Conservation (phyloP, 2,797 vertebrate species). For the Corythornis leucogaster region DNA sequence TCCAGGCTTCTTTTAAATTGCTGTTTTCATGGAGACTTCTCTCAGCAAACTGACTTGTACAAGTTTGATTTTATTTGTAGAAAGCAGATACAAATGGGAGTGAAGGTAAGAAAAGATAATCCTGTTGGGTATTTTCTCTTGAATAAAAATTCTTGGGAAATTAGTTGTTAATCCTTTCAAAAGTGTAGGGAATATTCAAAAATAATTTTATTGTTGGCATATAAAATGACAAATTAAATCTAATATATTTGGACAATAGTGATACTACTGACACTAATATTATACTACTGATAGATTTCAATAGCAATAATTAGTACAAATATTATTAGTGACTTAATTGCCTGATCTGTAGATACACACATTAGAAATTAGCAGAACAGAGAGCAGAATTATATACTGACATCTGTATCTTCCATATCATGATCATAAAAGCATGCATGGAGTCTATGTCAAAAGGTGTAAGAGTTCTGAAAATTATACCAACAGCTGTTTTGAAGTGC, state of each 20-base stretch:
- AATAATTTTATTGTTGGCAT: not conserved
- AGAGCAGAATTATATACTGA: not conserved
- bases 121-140: not conserved
- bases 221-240: not conserved
- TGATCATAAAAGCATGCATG: not conserved
- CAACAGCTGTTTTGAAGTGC: not conserved
- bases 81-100: not conserved
- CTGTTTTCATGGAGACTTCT: constrained; percentile 8
- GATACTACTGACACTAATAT: not conserved
- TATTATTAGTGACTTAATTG: not conserved
- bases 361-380: not conserved
- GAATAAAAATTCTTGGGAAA: not conserved
- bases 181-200: not conserved
- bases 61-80: constrained; percentile 17
- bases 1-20: constrained; percentile 38
- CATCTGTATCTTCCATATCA: not conserved
- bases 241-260: not conserved
- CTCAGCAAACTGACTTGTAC: not conserved
- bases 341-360: not conserved
- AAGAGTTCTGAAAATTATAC: not conserved
- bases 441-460: not conserved
- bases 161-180: not conserved
- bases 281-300: not conserved
- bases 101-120: not conserved
- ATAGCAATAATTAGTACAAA: not conserved